Percentiles rank a stretch among this genome's conserved stretches.
Conservation (phyloP, 2,113 vertebrate species). For the Heterotilapia buettikoferi region DNA sequence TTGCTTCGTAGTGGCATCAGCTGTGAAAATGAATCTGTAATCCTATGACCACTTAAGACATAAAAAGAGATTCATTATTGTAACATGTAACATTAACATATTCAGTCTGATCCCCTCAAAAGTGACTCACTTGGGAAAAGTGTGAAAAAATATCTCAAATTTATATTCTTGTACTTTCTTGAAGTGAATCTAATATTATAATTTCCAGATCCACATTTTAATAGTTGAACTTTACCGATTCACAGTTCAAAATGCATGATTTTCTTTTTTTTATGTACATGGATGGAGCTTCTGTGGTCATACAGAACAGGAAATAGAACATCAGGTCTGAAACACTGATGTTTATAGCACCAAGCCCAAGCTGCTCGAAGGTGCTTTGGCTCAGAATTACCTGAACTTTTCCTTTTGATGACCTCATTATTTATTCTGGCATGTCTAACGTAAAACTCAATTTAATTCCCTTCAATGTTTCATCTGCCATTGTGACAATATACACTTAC, state of each 20-base stretch:
- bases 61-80: background rate
- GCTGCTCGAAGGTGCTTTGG: background rate
- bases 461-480: background rate
- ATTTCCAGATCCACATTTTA: background rate
- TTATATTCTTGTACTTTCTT: background rate
- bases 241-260: background rate
- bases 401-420: background rate
- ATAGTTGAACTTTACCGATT: background rate
- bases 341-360: background rate
- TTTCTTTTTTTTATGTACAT: background rate
- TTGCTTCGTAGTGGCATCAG: background rate
- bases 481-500: background rate
- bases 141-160: background rate
- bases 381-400: background rate
- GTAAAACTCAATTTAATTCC: background rate
- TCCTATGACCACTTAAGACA: background rate
- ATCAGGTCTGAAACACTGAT: background rate
- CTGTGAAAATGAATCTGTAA: background rate
- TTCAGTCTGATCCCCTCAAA: background rate
- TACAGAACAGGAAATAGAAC: background rate
- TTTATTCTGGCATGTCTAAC: background rate
- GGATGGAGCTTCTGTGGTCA: background rate
- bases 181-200: background rate
- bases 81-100: background rate
- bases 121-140: background rate